phyloP scores from a whole-genome alignment of 2,113 vertebrate genomes.

The Platycercus adscitus region DNA sequence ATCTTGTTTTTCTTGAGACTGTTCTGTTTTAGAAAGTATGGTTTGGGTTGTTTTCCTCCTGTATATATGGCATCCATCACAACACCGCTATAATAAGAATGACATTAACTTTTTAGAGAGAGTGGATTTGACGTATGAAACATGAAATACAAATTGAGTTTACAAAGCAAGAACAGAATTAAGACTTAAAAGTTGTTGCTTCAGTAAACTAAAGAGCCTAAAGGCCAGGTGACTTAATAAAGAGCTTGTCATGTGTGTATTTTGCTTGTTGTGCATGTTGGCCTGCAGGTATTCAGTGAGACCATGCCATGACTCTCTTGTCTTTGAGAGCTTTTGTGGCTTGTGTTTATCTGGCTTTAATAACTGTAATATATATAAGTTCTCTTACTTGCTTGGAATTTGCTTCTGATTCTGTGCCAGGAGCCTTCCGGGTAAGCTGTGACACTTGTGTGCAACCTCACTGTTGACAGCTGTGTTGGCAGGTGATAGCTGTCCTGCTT shows the following conservation, averaged over 20 bases:
- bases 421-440: neutral
- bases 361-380: neutral
- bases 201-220: neutral
- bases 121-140: neutral
- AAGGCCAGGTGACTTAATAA: neutral
- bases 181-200: neutral
- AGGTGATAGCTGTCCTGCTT: neutral
- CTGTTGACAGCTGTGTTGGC: neutral
- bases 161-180: neutral
- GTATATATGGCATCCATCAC: neutral
- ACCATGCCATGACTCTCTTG: neutral
- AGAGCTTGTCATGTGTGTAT: neutral
- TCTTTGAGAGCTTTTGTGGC: neutral
- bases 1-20: neutral
- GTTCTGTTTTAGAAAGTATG: neutral
- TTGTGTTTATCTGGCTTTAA: neutral
- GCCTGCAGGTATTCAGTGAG: neutral
- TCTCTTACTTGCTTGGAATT: neutral
- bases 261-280: neutral
- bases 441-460: neutral
- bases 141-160: neutral
- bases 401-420: neutral
- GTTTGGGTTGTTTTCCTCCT: accelerated
- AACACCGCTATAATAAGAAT: neutral
- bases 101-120: neutral